These are phyloP conservation scores for Axis porcinus DNA, from an alignment of 2,113 vertebrate species.

Conservation along the genomic window DNA sequence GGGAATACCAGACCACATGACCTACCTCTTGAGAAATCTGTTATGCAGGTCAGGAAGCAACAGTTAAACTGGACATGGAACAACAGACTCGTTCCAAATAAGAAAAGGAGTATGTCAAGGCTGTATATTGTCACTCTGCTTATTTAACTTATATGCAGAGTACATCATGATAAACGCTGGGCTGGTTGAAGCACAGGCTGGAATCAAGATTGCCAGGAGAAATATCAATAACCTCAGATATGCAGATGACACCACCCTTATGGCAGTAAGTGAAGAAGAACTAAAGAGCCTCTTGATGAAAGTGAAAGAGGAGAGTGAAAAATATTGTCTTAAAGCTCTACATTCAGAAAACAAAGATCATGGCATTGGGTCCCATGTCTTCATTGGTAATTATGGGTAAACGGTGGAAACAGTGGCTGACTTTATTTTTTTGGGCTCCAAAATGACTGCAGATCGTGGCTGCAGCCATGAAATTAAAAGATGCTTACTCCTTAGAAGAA, in stretches of 20 bases:
- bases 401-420: background rate
- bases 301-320: background rate
- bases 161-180: background rate
- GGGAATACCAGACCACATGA: background rate
- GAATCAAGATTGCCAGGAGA: rapidly evolving
- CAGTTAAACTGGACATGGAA: no score
- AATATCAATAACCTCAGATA: background rate
- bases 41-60: background rate
- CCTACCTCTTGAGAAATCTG: background rate
- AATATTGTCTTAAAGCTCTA: background rate
- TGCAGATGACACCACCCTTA: background rate
- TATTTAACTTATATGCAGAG: background rate
- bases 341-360: background rate
- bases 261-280: background rate
- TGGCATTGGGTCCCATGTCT: background rate
- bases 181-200: background rate
- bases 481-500: background rate
- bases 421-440: background rate
- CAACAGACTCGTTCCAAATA: background rate
- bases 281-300: background rate
- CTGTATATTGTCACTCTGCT: background rate
- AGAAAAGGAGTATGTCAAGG: background rate
- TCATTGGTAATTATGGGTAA: background rate
- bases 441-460: background rate
- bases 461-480: background rate